A percentile compares a stretch with the other conserved stretches of the same genome.
phyloP scores from a whole-genome alignment of 23 tunicate genomes.

The Trididemnum clinides region DNA sequence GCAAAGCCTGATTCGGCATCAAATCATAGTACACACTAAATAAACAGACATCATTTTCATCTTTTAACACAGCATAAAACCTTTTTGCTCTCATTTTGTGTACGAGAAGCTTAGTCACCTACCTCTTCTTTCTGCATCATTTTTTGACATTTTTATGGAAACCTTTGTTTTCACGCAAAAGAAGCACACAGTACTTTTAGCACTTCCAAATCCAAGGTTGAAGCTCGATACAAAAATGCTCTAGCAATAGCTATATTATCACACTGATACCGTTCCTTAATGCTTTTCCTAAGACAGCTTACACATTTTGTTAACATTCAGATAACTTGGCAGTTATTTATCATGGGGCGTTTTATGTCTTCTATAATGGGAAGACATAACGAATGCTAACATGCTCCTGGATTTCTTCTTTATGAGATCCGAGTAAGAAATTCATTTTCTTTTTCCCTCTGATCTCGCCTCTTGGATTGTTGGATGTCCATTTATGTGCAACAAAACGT shows the following conservation, averaged over 20 bases:
- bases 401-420: conserved; percentile 2
- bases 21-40: background rate
- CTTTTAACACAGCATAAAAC: background rate
- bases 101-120: background rate
- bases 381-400: background rate
- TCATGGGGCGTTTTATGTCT: background rate
- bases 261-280: background rate
- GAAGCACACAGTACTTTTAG: too few relatives aligned
- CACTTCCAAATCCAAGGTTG: background rate
- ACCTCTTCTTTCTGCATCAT: background rate
- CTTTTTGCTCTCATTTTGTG: background rate
- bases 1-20: too few relatives aligned
- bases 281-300: background rate
- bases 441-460: background rate
- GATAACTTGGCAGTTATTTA: background rate
- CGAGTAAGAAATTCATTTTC: background rate
- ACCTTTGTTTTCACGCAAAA: too few relatives aligned
- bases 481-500: too few relatives aligned
- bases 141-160: background rate
- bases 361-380: background rate
- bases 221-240: background rate
- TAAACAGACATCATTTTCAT: background rate
- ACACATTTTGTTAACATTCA: background rate
- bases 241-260: background rate
- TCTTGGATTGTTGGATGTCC: too few relatives aligned